Percentiles rank a stretch among this genome's conserved stretches.
Conservation (phyloP, 2,797 vertebrate genomes). For the Somateria mollissima region DNA sequence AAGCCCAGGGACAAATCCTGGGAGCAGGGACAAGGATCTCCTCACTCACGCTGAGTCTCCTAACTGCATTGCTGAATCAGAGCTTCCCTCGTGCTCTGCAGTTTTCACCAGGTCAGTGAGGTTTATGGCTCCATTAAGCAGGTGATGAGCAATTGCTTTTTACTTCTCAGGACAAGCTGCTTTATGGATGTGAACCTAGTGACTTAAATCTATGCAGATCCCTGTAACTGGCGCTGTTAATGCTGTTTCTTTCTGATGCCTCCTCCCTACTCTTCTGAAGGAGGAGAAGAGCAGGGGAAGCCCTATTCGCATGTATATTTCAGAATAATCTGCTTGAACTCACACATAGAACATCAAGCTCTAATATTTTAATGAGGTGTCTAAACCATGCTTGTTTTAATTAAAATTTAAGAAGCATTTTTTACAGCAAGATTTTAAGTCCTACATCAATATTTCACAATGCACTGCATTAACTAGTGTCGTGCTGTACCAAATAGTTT, state of each 20-base stretch:
- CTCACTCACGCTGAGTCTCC: neutral
- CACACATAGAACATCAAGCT: neutral
- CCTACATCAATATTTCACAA: constrained; percentile 35
- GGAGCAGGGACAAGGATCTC: neutral
- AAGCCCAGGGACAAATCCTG: neutral
- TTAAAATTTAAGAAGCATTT: constrained; percentile 55
- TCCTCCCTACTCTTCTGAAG: neutral
- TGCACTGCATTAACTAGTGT: neutral
- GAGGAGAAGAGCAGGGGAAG: neutral
- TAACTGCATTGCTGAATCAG: neutral
- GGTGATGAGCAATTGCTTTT: neutral
- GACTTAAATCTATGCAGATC: neutral
- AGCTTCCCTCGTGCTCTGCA: neutral
- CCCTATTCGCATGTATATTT: constrained; percentile 28
- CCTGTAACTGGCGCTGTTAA: neutral
- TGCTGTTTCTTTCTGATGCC: neutral
- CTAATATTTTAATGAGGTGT: constrained; percentile 7
- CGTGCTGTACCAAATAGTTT: neutral
- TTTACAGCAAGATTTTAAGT: constrained; percentile 36
- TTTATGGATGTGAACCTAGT: neutral
- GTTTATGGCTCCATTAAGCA: neutral
- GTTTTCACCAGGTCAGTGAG: neutral
- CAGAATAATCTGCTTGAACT: constrained; percentile 15
- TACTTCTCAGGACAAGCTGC: neutral
- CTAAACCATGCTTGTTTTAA: constrained; percentile 8